These are phyloP conservation scores for Drosophila parthenogenetica DNA, from an alignment of 2,888 invertebrate genomes.

Conservation along the genomic window DNA sequence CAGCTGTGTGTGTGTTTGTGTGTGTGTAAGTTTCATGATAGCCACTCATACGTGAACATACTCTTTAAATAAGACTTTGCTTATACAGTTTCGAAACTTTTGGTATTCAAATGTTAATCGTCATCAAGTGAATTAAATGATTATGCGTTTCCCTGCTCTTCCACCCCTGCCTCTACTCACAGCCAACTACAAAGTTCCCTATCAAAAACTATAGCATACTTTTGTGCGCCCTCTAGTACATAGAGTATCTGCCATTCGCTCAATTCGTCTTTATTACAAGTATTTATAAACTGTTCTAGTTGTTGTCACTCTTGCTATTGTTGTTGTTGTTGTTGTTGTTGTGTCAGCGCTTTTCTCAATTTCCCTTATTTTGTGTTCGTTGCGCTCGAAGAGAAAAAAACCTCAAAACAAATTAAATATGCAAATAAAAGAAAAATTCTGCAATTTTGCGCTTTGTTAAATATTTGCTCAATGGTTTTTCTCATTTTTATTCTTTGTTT, in stretches of 20 bases:
- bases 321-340: constrained; percentile 18
- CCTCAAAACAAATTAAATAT: constrained; percentile 79
- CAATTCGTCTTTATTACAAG: constrained; percentile 4
- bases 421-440: constrained; percentile 73
- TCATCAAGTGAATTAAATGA: no score
- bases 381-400: constrained; percentile 45
- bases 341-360: constrained; percentile 33
- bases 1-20: not conserved
- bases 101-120: no score
- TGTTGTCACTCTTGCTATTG: constrained; percentile 9
- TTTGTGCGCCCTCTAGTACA: not conserved
- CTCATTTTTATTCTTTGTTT: constrained; percentile 13
- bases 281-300: constrained; percentile 10
- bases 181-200: no score
- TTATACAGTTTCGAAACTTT: no score
- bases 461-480: constrained; percentile 73
- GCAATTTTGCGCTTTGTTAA: constrained; percentile 80
- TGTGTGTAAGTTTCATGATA: constrained; percentile 1
- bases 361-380: not conserved
- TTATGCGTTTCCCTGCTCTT: no score
- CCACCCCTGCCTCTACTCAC: no score
- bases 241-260: constrained; percentile 21
- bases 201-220: constrained; percentile 21
- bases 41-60: constrained; percentile 4
- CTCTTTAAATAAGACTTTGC: not conserved